Percentiles rank a stretch among this genome's conserved stretches.
These are phyloP conservation scores for Acanthisitta chloris DNA, from an alignment of 2,113 vertebrate species.

Conservation along the genomic window DNA sequence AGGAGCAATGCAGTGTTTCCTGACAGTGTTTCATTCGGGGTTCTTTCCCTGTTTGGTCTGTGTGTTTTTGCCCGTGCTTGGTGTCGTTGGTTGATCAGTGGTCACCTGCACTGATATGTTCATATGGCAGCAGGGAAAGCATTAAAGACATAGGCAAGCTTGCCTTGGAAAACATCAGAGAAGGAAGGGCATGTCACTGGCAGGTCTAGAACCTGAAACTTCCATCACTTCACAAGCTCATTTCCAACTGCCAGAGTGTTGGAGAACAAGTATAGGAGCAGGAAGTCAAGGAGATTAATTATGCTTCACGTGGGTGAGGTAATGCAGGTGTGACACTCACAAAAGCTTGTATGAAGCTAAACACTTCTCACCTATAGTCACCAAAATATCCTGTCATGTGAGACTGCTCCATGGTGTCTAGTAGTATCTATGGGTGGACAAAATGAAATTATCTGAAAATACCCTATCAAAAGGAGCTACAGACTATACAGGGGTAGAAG, in stretches of 20 bases:
- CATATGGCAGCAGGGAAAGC: neutral
- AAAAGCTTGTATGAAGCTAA: neutral
- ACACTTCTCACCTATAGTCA: neutral
- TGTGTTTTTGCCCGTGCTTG: neutral
- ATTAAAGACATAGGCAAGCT: neutral
- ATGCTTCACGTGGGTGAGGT: neutral
- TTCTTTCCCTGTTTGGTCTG: neutral
- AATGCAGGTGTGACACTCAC: neutral
- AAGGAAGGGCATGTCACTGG: neutral
- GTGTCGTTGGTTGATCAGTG: neutral
- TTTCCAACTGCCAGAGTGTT: neutral
- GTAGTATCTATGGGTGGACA: neutral
- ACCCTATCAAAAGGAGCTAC: neutral
- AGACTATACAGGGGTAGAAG: neutral
- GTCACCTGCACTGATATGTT: neutral
- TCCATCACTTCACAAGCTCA: neutral
- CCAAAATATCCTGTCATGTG: neutral
- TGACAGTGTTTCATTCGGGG: accelerated
- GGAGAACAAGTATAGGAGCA: neutral
- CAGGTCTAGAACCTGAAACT: neutral
- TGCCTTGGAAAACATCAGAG: neutral
- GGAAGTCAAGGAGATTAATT: neutral
- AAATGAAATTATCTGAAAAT: neutral
- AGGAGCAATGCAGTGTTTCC: neutral
- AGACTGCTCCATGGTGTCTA: accelerated